phyloP scores from a whole-genome alignment of 2,797 vertebrate genomes.

The Sorex maritimensis region DNA sequence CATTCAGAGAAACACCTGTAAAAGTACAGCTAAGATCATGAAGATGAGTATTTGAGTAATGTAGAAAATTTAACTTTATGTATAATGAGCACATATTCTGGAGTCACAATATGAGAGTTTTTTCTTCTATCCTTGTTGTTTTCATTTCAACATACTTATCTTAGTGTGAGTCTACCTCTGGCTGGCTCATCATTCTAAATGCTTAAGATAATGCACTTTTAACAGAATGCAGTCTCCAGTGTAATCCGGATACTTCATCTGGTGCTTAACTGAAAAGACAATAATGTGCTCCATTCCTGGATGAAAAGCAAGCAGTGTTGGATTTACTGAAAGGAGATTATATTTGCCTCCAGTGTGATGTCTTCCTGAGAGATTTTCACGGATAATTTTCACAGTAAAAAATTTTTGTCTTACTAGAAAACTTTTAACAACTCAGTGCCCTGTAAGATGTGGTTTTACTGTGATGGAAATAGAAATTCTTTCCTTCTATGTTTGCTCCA shows the following conservation, averaged over 20 bases:
- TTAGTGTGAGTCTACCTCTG: background rate
- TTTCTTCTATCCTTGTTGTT: background rate
- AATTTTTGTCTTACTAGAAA: background rate
- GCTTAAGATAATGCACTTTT: constrained; percentile 34
- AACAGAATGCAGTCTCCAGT: background rate
- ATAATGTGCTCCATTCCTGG: background rate
- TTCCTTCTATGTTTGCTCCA: background rate
- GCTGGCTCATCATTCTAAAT: background rate
- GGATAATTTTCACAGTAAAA: constrained; percentile 22
- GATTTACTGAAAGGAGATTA: background rate
- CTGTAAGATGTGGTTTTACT: background rate
- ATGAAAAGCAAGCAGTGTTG: background rate
- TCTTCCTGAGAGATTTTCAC: background rate
- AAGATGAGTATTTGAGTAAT: background rate
- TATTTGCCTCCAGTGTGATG: background rate
- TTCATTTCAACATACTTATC: background rate
- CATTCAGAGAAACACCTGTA: background rate
- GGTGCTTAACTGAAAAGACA: background rate
- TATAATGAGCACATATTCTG: background rate
- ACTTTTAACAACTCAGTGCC: background rate
- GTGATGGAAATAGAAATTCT: background rate
- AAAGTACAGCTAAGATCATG: constrained; percentile 8
- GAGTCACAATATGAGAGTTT: background rate
- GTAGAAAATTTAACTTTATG: background rate
- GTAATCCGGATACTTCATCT: constrained; percentile 22